A percentile compares a stretch with the other conserved stretches of the same genome.
phyloP scores from a whole-genome alignment of 2,888 invertebrate genomes.

The Dascillus cervinus region DNA sequence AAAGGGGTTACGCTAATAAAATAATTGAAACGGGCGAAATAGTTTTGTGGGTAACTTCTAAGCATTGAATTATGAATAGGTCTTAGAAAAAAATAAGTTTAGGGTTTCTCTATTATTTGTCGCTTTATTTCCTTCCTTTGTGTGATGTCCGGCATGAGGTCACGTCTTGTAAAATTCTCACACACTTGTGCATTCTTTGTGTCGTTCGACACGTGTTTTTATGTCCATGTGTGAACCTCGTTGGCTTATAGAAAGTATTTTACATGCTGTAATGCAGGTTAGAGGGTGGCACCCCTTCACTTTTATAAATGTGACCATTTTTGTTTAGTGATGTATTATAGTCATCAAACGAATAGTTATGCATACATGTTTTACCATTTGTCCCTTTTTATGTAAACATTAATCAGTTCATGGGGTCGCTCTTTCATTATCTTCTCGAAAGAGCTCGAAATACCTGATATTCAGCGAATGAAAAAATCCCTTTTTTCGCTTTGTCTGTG shows the following conservation, averaged over 20 bases:
- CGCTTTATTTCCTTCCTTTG: slow-evolving; percentile 1
- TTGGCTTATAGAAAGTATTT: background rate
- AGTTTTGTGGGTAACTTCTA: background rate
- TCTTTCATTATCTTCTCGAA: slow-evolving; percentile 1
- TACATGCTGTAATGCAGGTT: background rate
- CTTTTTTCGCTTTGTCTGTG: slow-evolving; percentile 1
- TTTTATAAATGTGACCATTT: background rate
- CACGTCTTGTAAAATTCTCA: slow-evolving; percentile 4
- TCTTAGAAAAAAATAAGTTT: slow-evolving; percentile 8
- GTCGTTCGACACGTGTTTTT: no score
- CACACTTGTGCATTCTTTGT: slow-evolving; percentile 1
- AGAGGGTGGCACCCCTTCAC: background rate
- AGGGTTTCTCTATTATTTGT: slow-evolving; percentile 12
- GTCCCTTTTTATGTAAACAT: slow-evolving; percentile 2
- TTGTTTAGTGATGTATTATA: background rate
- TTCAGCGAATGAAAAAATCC: slow-evolving; percentile 2
- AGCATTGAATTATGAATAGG: slow-evolving; percentile 4
- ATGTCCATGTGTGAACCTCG: slow-evolving; percentile 3
- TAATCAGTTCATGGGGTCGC: background rate
- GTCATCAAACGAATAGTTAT: no score
- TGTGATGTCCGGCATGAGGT: slow-evolving; percentile 5
- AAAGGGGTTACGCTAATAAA: slow-evolving; percentile 7
- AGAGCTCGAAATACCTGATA: no score
- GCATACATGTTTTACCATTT: slow-evolving; percentile 5
- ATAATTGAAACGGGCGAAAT: slow-evolving; percentile 4